Conservation (phyloP, 2,113 vertebrate genomes). For the Rhinolophus sinicus region DNA sequence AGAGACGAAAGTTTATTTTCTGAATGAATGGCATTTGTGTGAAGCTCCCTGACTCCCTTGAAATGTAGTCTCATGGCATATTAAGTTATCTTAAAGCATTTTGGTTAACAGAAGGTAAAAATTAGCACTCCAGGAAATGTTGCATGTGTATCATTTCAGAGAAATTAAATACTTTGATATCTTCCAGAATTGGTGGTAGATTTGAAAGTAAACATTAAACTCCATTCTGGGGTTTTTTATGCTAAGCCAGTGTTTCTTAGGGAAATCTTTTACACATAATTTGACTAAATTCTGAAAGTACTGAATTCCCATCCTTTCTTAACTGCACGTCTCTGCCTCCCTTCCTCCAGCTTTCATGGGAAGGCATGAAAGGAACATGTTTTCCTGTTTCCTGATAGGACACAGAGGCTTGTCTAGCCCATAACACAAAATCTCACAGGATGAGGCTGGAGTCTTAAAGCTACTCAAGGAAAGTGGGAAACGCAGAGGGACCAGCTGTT, state of each 20-base stretch:
- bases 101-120: constrained; percentile 78
- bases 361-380: not conserved
- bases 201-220: constrained; percentile 65
- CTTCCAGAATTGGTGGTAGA: constrained; percentile 66
- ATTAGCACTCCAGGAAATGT: constrained; percentile 72
- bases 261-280: constrained; percentile 16
- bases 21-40: constrained; percentile 49
- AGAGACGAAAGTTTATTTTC: constrained; percentile 59
- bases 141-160: constrained; percentile 55
- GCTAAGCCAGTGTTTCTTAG: constrained; percentile 28
- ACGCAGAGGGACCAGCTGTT: not conserved
- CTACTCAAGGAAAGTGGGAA: not conserved
- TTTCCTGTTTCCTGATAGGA: not conserved
- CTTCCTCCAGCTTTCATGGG: not conserved
- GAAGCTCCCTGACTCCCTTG: constrained; percentile 10
- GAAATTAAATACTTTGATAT: constrained; percentile 72
- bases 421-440: not conserved
- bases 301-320: not conserved
- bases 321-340: not conserved
- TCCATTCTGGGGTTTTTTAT: constrained; percentile 27
- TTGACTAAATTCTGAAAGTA: not conserved
- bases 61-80: constrained; percentile 63
- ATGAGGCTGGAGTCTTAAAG: not conserved
- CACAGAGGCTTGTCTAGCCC: not conserved
- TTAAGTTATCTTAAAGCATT: constrained; percentile 76